phyloP scores from a whole-genome alignment of 1,140 invertebrate species.

The Zaprionus ornatus region DNA sequence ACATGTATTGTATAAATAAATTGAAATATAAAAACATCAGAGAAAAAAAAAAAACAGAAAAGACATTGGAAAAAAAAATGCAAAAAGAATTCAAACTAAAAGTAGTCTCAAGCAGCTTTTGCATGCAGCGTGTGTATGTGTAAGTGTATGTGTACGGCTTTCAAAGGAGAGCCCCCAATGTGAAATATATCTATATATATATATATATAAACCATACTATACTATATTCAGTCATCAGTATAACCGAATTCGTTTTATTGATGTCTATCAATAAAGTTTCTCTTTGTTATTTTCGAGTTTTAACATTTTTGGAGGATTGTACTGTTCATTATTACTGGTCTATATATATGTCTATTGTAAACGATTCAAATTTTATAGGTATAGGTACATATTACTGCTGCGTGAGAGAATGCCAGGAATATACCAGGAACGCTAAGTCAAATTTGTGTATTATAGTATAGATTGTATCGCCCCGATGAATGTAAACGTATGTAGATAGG shows the following conservation, averaged over 20 bases:
- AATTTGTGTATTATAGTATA: not conserved
- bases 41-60: conserved; percentile 20
- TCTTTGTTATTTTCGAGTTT: conserved; percentile 1
- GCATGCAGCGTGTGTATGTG: conserved; percentile 21
- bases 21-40: conserved; percentile 21
- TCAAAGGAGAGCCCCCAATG: not conserved
- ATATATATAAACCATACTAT: not conserved
- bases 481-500: not conserved
- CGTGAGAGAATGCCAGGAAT: not conserved
- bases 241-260: not conserved
- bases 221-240: conserved; percentile 4
- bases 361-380: not conserved
- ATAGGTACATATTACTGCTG: not conserved
- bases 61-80: conserved; percentile 8
- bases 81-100: conserved; percentile 6
- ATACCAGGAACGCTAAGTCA: not conserved
- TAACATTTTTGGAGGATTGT: not conserved
- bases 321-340: not conserved
- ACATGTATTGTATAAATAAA: conserved; percentile 35
- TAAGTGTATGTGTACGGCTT: conserved; percentile 27
- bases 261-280: conserved; percentile 12
- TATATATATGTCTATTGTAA: not conserved
- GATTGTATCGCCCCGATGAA: not conserved
- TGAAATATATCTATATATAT: conserved; percentile 1
- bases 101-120: conserved; percentile 21